phyloP scores from a whole-genome alignment of 2,797 vertebrate species.

The Ambastaia sidthimunki region DNA sequence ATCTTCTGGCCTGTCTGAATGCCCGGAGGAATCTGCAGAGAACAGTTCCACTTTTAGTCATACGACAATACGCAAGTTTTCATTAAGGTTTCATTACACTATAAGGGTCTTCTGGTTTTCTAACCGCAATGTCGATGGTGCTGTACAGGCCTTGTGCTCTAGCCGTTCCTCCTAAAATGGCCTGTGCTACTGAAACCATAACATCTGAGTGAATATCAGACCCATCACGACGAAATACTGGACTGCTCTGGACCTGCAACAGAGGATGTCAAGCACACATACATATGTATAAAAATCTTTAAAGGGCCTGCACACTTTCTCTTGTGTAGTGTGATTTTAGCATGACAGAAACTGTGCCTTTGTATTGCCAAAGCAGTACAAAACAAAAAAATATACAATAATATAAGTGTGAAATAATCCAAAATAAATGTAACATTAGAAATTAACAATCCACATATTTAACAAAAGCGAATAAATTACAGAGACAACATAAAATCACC shows the following conservation, averaged over 20 bases:
- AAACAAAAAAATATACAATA: no score
- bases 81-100: no score
- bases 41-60: constrained; percentile 9
- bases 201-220: constrained; percentile 94
- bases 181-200: constrained; percentile 89
- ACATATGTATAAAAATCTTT: not conserved
- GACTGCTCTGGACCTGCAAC: constrained; percentile 90
- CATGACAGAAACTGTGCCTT: no score
- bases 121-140: constrained; percentile 87
- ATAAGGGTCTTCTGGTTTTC: constrained; percentile 52
- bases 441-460: no score
- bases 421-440: no score
- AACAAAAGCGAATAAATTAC: no score
- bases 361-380: no score
- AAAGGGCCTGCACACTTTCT: not conserved
- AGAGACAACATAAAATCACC: no score
- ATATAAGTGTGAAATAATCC: no score
- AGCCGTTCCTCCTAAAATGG: constrained; percentile 90
- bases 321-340: no score
- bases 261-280: not conserved
- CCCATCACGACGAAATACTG: constrained; percentile 88
- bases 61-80: not conserved
- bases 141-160: constrained; percentile 92
- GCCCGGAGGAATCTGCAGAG: constrained; percentile 87
- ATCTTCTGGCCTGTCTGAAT: constrained; percentile 90